Conservation (phyloP, 2,797 vertebrate genomes). For the Halcyon leucocephala region DNA sequence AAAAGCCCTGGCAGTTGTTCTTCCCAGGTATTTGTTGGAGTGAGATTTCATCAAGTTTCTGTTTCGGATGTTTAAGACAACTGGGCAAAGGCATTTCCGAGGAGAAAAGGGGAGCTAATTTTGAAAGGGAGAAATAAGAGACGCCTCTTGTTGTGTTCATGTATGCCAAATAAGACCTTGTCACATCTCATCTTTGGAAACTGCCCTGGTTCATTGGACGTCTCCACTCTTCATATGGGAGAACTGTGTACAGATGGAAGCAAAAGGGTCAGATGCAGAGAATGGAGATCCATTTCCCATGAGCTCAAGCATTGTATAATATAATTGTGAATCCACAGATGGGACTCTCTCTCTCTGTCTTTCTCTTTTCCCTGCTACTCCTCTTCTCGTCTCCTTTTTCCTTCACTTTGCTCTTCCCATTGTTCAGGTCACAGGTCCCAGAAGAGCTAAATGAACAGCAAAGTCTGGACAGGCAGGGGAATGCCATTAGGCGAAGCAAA, state of each 20-base stretch:
- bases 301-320: conserved; percentile 63
- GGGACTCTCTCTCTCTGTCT: conserved; percentile 45
- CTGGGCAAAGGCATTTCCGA: conserved; percentile 51
- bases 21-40: conserved; percentile 5
- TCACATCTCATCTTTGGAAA: conserved; percentile 43
- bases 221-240: conserved; percentile 50
- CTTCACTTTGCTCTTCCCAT: conserved; percentile 8
- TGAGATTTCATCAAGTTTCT: conserved; percentile 3
- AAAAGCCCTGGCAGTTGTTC: background rate
- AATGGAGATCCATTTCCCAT: conserved; percentile 51
- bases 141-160: conserved; percentile 53
- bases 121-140: conserved; percentile 54
- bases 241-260: conserved; percentile 57
- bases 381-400: background rate
- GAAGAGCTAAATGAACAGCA: background rate
- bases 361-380: conserved; percentile 37
- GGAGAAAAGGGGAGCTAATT: conserved; percentile 31
- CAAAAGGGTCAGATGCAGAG: conserved; percentile 54
- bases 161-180: conserved; percentile 54
- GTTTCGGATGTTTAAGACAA: conserved; percentile 45
- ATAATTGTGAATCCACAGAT: conserved; percentile 62
- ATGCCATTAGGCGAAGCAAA: background rate
- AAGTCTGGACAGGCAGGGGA: background rate
- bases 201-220: conserved; percentile 56
- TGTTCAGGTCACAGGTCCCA: conserved; percentile 34